A percentile compares a stretch with the other conserved stretches of the same genome.
Conservation (phyloP, 2,113 vertebrate genomes). For the Triplophysa siluroides region DNA sequence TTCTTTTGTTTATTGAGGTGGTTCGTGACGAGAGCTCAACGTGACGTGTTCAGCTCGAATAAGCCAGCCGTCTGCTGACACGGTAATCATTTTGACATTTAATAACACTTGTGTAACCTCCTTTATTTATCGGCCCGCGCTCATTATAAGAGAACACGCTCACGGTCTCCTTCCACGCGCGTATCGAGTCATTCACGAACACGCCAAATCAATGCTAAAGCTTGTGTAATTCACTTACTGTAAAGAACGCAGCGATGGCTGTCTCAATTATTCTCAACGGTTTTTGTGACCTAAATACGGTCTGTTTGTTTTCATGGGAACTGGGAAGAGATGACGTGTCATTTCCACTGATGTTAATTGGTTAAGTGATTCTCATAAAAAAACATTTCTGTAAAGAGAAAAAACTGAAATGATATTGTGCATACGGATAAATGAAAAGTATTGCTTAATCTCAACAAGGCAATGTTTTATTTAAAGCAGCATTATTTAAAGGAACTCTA, state of each 20-base stretch:
- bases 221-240: neutral
- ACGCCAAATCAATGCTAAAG: neutral
- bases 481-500: too few species aligned
- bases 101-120: conserved; percentile 68
- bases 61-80: conserved; percentile 56
- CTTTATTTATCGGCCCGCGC: conserved; percentile 52
- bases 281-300: conserved; percentile 56
- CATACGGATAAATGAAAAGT: neutral
- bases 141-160: conserved; percentile 2
- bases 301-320: conserved; percentile 65
- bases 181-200: neutral
- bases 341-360: conserved; percentile 75
- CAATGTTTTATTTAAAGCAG: too few species aligned
- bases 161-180: neutral
- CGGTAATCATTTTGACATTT: conserved; percentile 66
- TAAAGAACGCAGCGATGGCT: conserved; percentile 48
- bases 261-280: conserved; percentile 53
- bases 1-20: conserved; percentile 39
- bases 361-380: conserved; percentile 58
- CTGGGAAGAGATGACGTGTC: conserved; percentile 66
- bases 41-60: conserved; percentile 66
- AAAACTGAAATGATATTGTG: neutral
- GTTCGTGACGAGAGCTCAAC: conserved; percentile 60
- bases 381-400: neutral
- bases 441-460: neutral